Evolutionary conservation across 2,888 invertebrate species (phyloP), one percentile per base, ranked within the genome.

Genomic region (Acrocyrtus sp.): DNA sequence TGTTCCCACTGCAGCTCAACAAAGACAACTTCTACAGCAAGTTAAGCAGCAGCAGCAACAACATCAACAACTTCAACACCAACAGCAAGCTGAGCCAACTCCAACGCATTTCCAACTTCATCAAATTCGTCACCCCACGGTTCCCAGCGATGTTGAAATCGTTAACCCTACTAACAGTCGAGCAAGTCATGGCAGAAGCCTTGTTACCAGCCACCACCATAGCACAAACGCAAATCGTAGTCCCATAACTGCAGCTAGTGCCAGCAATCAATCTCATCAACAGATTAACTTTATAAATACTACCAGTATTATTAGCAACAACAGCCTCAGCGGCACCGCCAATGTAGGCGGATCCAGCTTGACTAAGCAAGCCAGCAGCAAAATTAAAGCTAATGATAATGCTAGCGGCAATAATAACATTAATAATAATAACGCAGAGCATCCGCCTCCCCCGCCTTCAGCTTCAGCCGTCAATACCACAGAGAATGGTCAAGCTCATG

Each of bases 71-170:
- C 58, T 17, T 24, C 58, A 45, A 45, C 58, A 26, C 24, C 24
- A 58, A 27, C 58, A 29, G 29, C 43, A 51, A 27, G 34, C 50
- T 22, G 6, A 21, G 1, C 27, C 26, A 19, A 47, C 21, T 2
- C 50, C 67, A 26, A 67, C 67, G 8, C 57, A 57, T n/a, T 67
- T 67, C 47, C 57, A 67, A 27, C 56, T 65, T 21, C 56, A 57
- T 39, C 67, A 67, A 67, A 67, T 58, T 58, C 57, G 67, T 29
- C 57, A 21, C 19, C 66, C 34, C 21, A 27, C 57, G n/a, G n/a
- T n/a, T n/a, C n/a, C n/a, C n/a, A n/a, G n/a, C n/a, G n/a, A n/a
- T n/a, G n/a, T n/a, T n/a, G n/a, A n/a, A n/a, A n/a, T n/a, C n/a
- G n/a, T n/a, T n/a, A n/a, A n/a, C n/a, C n/a, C n/a, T n/a, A n/a